phyloP scores from a whole-genome alignment of 2,113 vertebrate genomes.

The Mesembrinibis cayennensis region DNA sequence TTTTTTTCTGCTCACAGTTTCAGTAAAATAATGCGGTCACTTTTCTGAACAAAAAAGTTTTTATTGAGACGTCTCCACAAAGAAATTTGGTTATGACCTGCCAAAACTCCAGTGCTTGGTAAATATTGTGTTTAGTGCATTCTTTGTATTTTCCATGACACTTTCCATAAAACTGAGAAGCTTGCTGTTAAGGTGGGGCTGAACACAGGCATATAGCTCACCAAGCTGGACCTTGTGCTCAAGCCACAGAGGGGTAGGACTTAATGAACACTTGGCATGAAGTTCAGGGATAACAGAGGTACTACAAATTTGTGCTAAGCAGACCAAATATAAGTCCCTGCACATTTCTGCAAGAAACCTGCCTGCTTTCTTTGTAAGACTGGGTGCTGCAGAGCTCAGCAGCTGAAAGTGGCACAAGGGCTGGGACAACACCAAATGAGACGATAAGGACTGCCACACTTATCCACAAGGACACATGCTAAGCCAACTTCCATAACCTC shows the following conservation, averaged over 20 bases:
- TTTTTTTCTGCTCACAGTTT: not conserved
- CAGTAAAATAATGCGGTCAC: not conserved
- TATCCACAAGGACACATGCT: not conserved
- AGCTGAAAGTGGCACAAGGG: not conserved
- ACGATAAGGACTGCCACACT: not conserved
- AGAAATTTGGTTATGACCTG: not conserved
- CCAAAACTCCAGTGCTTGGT: not conserved
- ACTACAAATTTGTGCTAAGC: not conserved
- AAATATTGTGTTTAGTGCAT: not conserved
- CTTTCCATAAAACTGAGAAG: not conserved
- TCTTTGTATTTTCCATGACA: not conserved
- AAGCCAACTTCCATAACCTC: not conserved
- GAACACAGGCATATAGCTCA: not conserved
- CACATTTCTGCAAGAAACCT: not conserved
- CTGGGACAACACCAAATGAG: fast-evolving
- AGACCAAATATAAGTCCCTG: not conserved
- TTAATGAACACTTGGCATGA: not conserved
- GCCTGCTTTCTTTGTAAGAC: not conserved
- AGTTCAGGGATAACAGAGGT: not conserved
- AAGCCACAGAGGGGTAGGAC: not conserved
- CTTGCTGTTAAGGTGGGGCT: not conserved
- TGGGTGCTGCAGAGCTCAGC: not conserved
- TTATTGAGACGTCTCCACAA: not conserved
- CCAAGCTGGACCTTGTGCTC: not conserved
- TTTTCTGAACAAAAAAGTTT: not conserved